These are phyloP conservation scores for Brachypalpus laphriformis DNA, from an alignment of 2,888 invertebrate genomes.

Conservation along the genomic window DNA sequence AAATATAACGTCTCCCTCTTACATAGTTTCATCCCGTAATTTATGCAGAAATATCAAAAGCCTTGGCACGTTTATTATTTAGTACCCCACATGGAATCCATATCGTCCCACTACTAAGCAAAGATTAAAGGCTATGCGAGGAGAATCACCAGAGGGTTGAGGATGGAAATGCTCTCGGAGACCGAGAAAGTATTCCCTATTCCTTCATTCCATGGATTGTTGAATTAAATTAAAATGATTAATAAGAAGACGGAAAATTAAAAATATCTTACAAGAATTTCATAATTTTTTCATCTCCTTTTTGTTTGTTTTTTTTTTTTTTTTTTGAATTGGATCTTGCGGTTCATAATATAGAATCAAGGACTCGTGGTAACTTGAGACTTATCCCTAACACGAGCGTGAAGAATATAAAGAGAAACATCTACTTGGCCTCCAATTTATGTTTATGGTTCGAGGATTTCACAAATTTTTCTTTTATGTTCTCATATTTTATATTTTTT, in stretches of 20 bases:
- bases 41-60: neutral
- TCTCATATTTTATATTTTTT: neutral
- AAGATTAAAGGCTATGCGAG: neutral
- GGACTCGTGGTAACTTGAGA: neutral
- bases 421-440: slow-evolving; percentile 2
- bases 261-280: neutral
- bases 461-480: neutral
- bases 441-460: neutral
- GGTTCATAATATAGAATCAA: neutral
- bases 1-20: neutral
- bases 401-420: neutral
- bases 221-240: neutral
- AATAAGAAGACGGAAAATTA: neutral
- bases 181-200: neutral
- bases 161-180: neutral
- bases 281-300: neutral
- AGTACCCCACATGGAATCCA: neutral
- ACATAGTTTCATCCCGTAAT: neutral
- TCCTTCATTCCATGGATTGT: neutral
- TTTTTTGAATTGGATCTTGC: neutral
- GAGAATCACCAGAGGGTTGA: neutral
- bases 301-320: neutral
- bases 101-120: neutral
- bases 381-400: neutral
- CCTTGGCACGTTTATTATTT: neutral